Base-by-base conservation (phyloP, 2,888 invertebrate species). In the Endomychus coccineus region DNA sequence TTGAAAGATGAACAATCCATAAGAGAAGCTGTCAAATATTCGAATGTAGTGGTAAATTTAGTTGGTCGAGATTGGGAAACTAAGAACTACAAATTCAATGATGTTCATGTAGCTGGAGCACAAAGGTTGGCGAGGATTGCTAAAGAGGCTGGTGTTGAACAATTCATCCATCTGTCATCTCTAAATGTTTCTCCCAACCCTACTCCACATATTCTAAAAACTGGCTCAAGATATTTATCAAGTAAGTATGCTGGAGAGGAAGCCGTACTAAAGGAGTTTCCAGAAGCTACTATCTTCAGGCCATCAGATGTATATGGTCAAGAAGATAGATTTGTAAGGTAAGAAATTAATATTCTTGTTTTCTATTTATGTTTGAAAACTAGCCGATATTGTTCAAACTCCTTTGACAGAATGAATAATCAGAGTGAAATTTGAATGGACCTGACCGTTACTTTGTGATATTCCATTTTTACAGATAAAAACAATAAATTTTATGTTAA, bases 1-100 rank as follows among this genome's bases (percentile, higher is more conserved):
- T 59, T 97, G 27, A 68, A 74, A 23, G 92, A 97, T 71, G 89
- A 94, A 46, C 83, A 83, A 21, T 80, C 88, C 1, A 83, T 98
- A 50, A 72, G 75, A 2, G 83, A 82, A 54, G 82, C 84, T 6
- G 78, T 98, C 22, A 84, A 85, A 58, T 86, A 98, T 69, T 97
- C 97, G 1, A 95, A 97, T 70, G 90, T 97, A 33, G 98, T 97
- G 1, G 80, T 98, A 47, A 98, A 98, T 65, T 71, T 96, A 39
- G 75, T 98, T 45, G 96, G 97, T 3, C 74, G 87, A 22, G 88
- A 92, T 51, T 89, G 80, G 73, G 91, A 94, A 65, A 97, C 97
- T 0, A 83, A 77, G 68, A 92, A 92, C 64, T 98, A 82, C 56
- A 79, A 73, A 35, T 92, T 78, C 58, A 69, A 83, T 36, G 90